Evolutionary conservation across 2,888 invertebrate genomes (phyloP).

Genomic region (Eilema griseolum): DNA sequence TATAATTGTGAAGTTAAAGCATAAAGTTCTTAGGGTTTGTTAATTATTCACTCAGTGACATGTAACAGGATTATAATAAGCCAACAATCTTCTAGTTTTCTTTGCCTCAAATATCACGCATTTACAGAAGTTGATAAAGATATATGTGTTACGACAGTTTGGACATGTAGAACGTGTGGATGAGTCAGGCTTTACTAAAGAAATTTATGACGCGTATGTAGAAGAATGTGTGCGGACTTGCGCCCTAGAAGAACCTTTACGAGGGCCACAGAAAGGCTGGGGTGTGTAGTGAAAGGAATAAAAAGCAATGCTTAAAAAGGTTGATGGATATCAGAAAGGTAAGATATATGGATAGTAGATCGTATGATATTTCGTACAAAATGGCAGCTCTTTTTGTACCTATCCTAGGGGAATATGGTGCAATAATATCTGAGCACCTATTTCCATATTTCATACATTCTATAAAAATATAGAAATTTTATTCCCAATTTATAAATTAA

Average conservation of each 20-base stretch:
- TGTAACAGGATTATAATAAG: neutral
- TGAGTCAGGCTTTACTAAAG: neutral
- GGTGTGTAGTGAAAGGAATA: conserved; percentile 4
- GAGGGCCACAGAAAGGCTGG: neutral
- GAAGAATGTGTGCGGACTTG: neutral
- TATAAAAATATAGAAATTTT: too few relatives aligned
- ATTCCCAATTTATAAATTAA: too few relatives aligned
- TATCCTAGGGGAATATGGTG: neutral
- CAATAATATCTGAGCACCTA: too few relatives aligned
- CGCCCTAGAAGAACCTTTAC: neutral
- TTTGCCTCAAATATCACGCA: neutral
- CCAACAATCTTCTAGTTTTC: neutral
- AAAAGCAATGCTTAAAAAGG: neutral
- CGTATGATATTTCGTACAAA: neutral
- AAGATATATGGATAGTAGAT: neutral
- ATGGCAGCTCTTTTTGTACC: neutral
- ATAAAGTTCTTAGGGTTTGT: neutral
- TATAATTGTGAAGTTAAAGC: neutral
- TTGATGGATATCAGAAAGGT: conserved; percentile 1
- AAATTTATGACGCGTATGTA: neutral
- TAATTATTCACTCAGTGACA: neutral
- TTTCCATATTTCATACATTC: too few relatives aligned
- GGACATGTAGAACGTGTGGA: neutral
- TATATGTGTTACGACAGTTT: neutral
- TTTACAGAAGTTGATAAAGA: neutral